Conservation (phyloP, 2,113 vertebrate genomes). For the Carollia perspicillata region DNA sequence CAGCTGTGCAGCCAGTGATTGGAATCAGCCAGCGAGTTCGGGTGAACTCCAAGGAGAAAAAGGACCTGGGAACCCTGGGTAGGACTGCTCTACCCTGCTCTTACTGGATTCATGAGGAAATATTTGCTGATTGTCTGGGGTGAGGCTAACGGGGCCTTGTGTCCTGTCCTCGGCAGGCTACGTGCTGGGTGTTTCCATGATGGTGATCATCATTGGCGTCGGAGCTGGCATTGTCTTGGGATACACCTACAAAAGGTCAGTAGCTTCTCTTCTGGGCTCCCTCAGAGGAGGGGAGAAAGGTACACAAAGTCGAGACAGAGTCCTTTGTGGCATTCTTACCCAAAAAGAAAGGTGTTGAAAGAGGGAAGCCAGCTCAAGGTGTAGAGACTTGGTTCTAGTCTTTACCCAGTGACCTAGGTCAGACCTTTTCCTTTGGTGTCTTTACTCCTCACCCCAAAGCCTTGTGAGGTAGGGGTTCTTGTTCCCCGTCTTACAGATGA, state of each 20-base stretch:
- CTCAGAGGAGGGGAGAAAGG: not conserved
- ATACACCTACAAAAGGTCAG: slow-evolving; percentile 96
- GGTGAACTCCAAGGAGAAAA: slow-evolving; percentile 89
- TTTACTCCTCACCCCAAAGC: not conserved
- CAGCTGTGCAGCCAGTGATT: slow-evolving; percentile 87
- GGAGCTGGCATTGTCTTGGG: slow-evolving; percentile 92
- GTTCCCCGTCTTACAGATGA: not conserved
- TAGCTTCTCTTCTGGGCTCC: slow-evolving; percentile 34
- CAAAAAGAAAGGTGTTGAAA: not conserved
- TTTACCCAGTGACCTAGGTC: not conserved
- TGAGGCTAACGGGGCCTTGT: slow-evolving; percentile 49
- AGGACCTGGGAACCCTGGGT: slow-evolving; percentile 93
- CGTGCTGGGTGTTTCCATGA: slow-evolving; percentile 92
- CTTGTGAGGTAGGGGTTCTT: not conserved
- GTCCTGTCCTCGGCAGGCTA: slow-evolving; percentile 83
- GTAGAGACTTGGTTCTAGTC: not conserved
- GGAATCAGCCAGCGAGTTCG: slow-evolving; percentile 91
- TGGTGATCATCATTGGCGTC: slow-evolving; percentile 89
- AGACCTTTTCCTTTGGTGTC: not conserved
- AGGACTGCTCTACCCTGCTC: slow-evolving; percentile 29
- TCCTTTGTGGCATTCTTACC: not conserved
- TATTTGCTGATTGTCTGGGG: not conserved
- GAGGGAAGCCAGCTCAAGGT: not conserved
- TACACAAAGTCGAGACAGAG: not conserved
- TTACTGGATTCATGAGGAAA: not conserved